These are phyloP conservation scores for Scomber scombrus DNA, from an alignment of 2,113 vertebrate species.

Conservation along the genomic window DNA sequence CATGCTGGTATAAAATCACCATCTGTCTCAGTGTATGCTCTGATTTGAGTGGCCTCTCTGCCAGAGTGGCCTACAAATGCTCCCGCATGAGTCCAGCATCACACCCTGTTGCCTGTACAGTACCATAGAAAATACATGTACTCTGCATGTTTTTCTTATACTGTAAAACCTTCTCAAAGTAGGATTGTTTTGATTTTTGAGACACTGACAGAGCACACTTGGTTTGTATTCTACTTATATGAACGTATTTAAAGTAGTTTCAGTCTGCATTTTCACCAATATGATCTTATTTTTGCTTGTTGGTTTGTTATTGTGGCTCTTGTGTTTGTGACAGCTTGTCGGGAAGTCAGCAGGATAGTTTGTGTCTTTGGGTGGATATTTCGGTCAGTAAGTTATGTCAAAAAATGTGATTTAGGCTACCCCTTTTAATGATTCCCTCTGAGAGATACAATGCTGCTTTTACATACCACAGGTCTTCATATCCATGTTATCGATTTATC, in stretches of 20 bases:
- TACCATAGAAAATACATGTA: not conserved
- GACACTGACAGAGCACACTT: not conserved
- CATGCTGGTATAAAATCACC: conserved; percentile 65
- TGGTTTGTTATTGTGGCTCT: not conserved
- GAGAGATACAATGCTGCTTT: not conserved
- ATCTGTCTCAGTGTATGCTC: conserved; percentile 71
- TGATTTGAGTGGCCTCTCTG: conserved; percentile 51
- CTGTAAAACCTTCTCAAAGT: not conserved
- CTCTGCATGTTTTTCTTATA: not conserved
- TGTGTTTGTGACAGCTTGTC: no score
- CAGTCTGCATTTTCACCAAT: no score
- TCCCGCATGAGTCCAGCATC: conserved; percentile 11
- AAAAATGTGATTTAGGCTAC: no score
- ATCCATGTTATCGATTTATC: not conserved
- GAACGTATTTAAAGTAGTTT: no score
- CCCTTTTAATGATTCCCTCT: not conserved
- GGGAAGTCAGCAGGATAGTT: no score
- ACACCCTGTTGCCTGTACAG: not conserved
- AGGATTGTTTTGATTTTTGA: not conserved
- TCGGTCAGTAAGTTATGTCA: not conserved
- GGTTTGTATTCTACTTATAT: not conserved
- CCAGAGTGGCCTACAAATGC: conserved; percentile 25
- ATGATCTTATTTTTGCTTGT: not conserved
- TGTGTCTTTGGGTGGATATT: not conserved
- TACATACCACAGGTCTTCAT: not conserved